Base-by-base conservation (phyloP, 2,888 invertebrate species). In the Imbricaverruca yamaguchii region DNA sequence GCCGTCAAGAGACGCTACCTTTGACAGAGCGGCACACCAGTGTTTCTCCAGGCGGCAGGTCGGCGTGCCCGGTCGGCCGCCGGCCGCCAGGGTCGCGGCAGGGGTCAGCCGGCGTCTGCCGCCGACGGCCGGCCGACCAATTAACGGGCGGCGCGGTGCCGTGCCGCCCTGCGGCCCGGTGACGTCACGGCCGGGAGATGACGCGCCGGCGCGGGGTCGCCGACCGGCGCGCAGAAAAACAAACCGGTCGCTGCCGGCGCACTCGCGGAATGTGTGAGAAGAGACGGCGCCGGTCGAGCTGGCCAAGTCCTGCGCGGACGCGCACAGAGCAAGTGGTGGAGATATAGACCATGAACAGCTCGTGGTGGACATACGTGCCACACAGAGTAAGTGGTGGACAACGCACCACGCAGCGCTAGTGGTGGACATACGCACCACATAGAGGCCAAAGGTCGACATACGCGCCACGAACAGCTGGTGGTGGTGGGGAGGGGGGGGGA, bases 191-290 rank as follows among this genome's bases (percentile, higher is more conserved):
- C 0, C 53, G 53, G 53, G 74, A 74, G 74, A 74, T 39, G 74
- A 74, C 74, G 74, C 74, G 15, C 6, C 74, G 53, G 23, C 23
- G 23, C 74, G 53, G 25, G 74, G 74, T 53, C 53, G 53, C 74
- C 74, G 53, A 53, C 53, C 53, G 53, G 74, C 74, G 74, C 74
- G 53, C 74, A 74, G 53, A 74, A 74, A 74, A 74, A 74, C 69
- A 69, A 69, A 69, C 69, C 12, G 69, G 9, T 10, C 39, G 25
- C 69, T 39, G 69, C 21, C 3, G 15, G 13, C 25, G 39, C 39
- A 13, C 39, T 39, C 39, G 39, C 8, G 39, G 25, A 11, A 13
- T 13, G 15, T 12, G 13, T 13, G 13, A 25, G 69, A 39, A 18
- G 8, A 1, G 18, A 8, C 15, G 61, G 18, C 18, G 61, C 18